phyloP scores from a whole-genome alignment of 2,113 vertebrate species.

The Poicephalus gulielmi region DNA sequence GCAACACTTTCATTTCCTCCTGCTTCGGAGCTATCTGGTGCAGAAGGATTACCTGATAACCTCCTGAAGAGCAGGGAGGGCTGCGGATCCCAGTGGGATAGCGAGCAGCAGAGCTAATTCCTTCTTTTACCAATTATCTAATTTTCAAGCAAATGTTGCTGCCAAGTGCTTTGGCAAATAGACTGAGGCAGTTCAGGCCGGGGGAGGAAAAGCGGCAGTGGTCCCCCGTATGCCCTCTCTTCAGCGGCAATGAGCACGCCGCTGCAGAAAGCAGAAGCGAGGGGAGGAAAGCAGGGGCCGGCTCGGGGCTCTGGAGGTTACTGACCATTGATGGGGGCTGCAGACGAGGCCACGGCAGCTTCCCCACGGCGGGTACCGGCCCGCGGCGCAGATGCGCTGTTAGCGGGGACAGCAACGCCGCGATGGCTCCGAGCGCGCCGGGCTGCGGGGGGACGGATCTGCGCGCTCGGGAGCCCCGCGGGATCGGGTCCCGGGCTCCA shows the following conservation, averaged over 20 bases:
- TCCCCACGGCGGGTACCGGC: not conserved
- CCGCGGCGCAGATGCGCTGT: not conserved
- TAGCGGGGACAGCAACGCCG: not conserved
- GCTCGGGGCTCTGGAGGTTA: not conserved
- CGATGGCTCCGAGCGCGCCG: no score
- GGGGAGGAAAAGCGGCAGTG: not conserved
- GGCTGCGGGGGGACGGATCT: no score
- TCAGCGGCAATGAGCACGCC: not conserved
- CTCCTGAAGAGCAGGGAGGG: not conserved
- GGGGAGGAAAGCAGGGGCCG: not conserved
- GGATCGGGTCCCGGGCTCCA: not conserved
- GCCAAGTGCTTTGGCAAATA: not conserved
- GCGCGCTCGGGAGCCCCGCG: not conserved
- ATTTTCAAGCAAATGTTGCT: slow-evolving; percentile 11
- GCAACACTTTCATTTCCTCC: not conserved
- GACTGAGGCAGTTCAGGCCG: not conserved
- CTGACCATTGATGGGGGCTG: not conserved
- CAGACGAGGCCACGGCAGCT: not conserved
- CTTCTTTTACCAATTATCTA: not conserved
- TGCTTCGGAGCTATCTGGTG: not conserved
- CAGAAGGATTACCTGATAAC: not conserved
- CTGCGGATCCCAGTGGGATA: not conserved
- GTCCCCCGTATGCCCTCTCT: not conserved
- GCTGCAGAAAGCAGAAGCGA: not conserved
- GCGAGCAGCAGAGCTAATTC: not conserved